Evolutionary conservation across 1,140 invertebrate species (phyloP), one percentile per base, ranked within the genome.

Genomic region (Drosophila albomicans): DNA sequence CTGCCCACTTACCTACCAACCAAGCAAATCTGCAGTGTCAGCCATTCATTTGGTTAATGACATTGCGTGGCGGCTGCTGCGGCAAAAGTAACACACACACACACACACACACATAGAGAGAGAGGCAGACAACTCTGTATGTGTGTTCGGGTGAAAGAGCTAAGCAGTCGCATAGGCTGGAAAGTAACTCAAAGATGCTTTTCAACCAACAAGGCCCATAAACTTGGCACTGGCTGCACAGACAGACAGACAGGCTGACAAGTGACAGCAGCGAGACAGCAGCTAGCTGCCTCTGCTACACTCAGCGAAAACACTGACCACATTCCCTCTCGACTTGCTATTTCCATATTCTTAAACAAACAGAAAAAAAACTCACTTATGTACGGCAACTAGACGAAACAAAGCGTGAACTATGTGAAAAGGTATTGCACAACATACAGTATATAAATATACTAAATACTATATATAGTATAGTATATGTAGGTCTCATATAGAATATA

Each of bases 41-140:
- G 84, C 84, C 84, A 87, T 87, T 87, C 84, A 87, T 87, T 87
- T 87, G 85, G 80, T 89, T 87, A 87, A 87, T 87, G 84, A 87
- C 84, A 88, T 87, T 87, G 82, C 88, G 82, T 74, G 71, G 82
- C 75, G 77, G 82, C 75, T 82, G 84, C 84, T 87, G 82, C 82
- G 82, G 80, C 84, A 87, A 88, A 88, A 88, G 76, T 85, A 67
- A 76, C 62, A 76, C 71, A 74, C 16, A 72, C 57, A 72, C 7
- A 58, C 25, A 57, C 28, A 59, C 28, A 61, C 38, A 73, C 15
- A 65, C 3, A 20, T 1, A 25, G 16, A 25, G 20, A 25, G 20
- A 4, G 1, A 35, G 3, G 13, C 7, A 49, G 48, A 64, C 75
- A 72, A 59, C 35, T 38, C 5, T 57, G n/a, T 35, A 3, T 56